These are phyloP conservation scores for Brassicogethes aeneus DNA, from an alignment of 2,888 invertebrate genomes.

Conservation along the genomic window DNA sequence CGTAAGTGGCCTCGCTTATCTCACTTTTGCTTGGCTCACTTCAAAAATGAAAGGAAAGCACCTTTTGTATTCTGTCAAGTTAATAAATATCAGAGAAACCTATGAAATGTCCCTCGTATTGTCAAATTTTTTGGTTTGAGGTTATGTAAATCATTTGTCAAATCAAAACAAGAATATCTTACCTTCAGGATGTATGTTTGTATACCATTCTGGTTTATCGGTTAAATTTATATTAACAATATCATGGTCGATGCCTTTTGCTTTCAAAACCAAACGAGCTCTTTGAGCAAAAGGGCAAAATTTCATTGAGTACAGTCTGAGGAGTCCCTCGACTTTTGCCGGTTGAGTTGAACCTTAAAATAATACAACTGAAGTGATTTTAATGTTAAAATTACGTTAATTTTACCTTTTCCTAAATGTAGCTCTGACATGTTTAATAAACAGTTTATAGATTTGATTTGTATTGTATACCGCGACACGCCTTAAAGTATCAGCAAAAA, in stretches of 20 bases:
- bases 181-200: conserved; percentile 49
- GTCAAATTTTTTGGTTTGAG: too few species aligned
- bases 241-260: conserved; percentile 68
- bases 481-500: background rate
- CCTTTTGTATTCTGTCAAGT: too few species aligned
- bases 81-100: too few species aligned
- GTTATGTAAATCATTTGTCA: too few species aligned
- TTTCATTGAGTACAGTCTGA: conserved; percentile 72
- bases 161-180: too few species aligned
- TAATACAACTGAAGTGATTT: background rate
- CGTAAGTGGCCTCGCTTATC: too few species aligned
- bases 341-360: conserved; percentile 56
- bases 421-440: background rate
- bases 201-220: conserved; percentile 66
- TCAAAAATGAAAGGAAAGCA: too few species aligned
- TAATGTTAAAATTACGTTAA: background rate
- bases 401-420: background rate
- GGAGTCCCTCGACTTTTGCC: conserved; percentile 49
- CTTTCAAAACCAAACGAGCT: conserved; percentile 61
- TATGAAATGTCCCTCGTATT: too few species aligned
- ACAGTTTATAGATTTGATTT: background rate
- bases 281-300: conserved; percentile 78
- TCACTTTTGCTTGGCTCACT: too few species aligned
- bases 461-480: background rate
- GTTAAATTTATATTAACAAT: conserved; percentile 62